Percentiles rank a stretch among this genome's conserved stretches.
Conservation (phyloP, 2,888 invertebrate species). For the Petrophora chlorosata region DNA sequence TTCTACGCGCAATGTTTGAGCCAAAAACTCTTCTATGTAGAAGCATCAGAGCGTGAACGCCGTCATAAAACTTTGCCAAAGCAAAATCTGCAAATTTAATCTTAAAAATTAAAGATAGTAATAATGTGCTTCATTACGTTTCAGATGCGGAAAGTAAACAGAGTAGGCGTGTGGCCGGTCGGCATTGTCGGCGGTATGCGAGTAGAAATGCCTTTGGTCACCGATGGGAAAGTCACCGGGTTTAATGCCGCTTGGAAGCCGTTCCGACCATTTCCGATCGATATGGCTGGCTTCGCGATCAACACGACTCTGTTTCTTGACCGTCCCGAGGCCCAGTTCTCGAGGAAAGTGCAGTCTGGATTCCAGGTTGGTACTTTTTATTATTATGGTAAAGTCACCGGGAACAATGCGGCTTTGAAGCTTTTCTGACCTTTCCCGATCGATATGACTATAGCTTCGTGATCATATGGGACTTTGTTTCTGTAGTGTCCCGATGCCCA, state of each 20-base stretch:
- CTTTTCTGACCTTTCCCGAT: too few relatives aligned
- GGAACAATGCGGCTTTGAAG: background rate
- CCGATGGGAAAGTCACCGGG: slow-evolving; percentile 79
- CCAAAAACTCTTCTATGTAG: too few relatives aligned
- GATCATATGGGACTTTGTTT: slow-evolving; percentile 90
- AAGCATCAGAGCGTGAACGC: too few relatives aligned
- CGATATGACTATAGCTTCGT: slow-evolving; percentile 88
- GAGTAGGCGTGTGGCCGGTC: slow-evolving; percentile 97
- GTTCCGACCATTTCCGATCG: slow-evolving; percentile 96
- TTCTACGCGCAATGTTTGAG: too few relatives aligned
- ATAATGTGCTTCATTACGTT: slow-evolving; percentile 47
- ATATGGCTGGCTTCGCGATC: slow-evolving; percentile 99
- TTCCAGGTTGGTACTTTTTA: slow-evolving; percentile 83
- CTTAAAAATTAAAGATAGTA: too few relatives aligned
- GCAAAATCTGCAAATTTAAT: too few relatives aligned
- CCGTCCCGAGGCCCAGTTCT: slow-evolving; percentile 90
- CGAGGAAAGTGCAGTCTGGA: slow-evolving; percentile 93
- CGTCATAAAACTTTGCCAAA: too few relatives aligned
- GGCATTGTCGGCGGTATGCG: slow-evolving; percentile 97
- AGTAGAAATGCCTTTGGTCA: slow-evolving; percentile 94
- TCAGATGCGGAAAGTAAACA: slow-evolving; percentile 91
- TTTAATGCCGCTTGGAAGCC: slow-evolving; percentile 93
- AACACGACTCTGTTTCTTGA: slow-evolving; percentile 89
- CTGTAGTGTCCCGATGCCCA: slow-evolving; percentile 87
- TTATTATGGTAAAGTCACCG: background rate